phyloP scores from a whole-genome alignment of 2,113 vertebrate species.

The Phaetusa simplex region DNA sequence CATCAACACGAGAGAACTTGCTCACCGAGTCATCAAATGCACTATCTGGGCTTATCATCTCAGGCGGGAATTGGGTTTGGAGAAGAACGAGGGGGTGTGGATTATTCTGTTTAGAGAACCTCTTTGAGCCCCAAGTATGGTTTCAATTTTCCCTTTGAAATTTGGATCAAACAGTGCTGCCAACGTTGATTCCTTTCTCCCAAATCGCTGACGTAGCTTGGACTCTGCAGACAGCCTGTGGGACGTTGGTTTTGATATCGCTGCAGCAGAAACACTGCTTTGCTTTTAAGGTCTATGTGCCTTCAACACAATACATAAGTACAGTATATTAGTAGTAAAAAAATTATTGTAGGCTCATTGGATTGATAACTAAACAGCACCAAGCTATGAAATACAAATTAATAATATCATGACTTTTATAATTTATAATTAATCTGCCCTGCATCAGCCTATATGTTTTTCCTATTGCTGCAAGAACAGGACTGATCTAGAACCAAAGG shows the following conservation, averaged over 20 bases:
- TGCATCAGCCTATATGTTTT: neutral
- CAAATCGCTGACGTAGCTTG: neutral
- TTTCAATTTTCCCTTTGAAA: slow-evolving; percentile 10
- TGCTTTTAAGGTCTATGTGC: neutral
- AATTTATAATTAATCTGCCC: neutral
- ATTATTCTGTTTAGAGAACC: neutral
- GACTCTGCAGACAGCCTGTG: neutral
- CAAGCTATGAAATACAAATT: neutral
- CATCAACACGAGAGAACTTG: accelerated
- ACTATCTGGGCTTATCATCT: neutral
- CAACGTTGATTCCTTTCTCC: neutral
- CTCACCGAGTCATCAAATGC: neutral
- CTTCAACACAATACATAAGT: neutral
- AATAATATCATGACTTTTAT: neutral
- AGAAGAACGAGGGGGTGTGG: neutral
- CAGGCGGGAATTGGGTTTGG: accelerated
- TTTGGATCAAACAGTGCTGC: neutral
- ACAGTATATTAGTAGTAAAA: neutral
- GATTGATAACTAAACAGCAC: neutral
- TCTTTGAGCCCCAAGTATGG: neutral
- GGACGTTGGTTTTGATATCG: neutral
- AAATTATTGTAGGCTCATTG: neutral
- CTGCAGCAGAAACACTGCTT: neutral
- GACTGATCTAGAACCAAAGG: neutral
- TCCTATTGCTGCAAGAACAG: neutral